Base-by-base conservation (phyloP, 2,888 invertebrate genomes). In the Xiphydria camelus region DNA sequence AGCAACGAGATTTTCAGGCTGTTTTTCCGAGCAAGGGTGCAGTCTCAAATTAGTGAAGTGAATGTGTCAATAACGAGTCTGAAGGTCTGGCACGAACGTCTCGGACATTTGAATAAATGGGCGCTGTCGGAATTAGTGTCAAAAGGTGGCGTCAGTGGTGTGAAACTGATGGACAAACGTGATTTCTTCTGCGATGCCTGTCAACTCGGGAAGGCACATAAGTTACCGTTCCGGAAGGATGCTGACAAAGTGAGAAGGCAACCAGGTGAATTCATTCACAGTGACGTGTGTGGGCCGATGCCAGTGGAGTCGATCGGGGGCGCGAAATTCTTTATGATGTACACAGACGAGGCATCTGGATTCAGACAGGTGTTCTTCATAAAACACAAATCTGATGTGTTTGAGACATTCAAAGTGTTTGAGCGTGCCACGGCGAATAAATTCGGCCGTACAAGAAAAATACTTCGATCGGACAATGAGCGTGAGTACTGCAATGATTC, bases 341-440 rank as follows among this genome's bases (percentile, higher is more conserved):
- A 66, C 25, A 64, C 59, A 22, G 57, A 64, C 43, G 59, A 66
- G 41, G 62, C 51, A 26, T 48, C 57, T 4, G 54, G 55, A 35
- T 64, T 51, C 42, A 46, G 62, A 5, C 23, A 47, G n/a, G 59
- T 67, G 9, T 64, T 51, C 36, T 64, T 63, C 40, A 29, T 66
- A 9, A 57, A 57, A 48, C 47, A 59, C 18, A 51, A 49, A 22
- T 38, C 41, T 20, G 48, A 51, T 10, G 45, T 45, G 2, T 41
- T 23, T 4, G 45, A 39, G 7, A 12, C 18, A 12, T 51, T 51
- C 26, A 23, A 41, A n/a, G 20, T 45, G 14, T 44, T 18, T 18
- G 48, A 39, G 14, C 41, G 22, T 15, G 15, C 35, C n/a, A 19
- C 44, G 5, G 10, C 35, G 4, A 51, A 48, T 26, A 42, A 47